Evolutionary conservation across 2,113 vertebrate species (phyloP).

Genomic region (Triplophysa rosa): DNA sequence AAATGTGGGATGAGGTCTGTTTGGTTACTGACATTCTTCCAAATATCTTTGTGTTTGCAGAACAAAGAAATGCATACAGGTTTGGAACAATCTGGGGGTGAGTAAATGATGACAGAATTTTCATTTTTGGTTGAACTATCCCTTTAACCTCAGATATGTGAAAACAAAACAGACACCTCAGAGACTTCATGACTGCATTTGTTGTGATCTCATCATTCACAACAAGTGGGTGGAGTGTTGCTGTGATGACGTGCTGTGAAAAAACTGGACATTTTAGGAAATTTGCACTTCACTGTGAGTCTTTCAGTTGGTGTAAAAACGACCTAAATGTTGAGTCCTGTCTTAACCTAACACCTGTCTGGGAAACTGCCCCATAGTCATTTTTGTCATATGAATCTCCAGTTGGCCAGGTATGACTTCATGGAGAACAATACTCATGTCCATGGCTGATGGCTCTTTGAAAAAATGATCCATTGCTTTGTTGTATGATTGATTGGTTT

Average conservation of each 20-base stretch:
- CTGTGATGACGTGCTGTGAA: neutral
- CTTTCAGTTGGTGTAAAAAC: neutral
- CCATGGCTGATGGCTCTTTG: constrained; percentile 34
- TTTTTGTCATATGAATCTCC: neutral
- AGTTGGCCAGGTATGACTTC: constrained; percentile 9
- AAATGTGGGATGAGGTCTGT: no score
- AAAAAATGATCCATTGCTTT: constrained; percentile 25
- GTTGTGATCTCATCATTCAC: neutral
- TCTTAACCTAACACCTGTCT: no score
- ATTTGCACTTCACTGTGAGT: neutral
- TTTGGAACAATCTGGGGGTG: no score
- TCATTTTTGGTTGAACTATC: no score
- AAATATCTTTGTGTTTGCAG: no score
- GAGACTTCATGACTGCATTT: neutral
- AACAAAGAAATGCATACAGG: no score
- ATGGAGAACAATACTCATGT: constrained; percentile 16
- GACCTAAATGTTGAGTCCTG: neutral
- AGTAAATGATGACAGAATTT: no score
- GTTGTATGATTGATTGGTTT: constrained; percentile 53
- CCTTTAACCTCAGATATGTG: no score
- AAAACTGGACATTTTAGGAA: neutral
- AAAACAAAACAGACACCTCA: neutral
- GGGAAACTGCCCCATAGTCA: neutral
- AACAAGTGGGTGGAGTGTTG: neutral
- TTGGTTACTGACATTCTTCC: no score